phyloP scores from a whole-genome alignment of 1,140 invertebrate genomes.

The Chrysoperla carnea region DNA sequence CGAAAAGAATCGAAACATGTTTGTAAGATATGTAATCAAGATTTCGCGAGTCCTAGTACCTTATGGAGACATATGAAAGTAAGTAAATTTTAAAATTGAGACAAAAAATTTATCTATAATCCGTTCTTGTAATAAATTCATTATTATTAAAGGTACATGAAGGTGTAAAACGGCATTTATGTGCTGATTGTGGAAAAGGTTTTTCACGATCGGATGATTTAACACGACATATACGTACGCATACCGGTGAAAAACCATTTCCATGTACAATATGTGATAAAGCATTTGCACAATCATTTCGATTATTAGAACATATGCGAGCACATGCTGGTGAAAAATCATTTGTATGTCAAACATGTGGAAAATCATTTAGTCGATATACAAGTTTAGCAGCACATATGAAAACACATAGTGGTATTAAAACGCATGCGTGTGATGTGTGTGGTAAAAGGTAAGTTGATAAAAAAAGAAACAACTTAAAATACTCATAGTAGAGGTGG shows the following conservation, averaged over 20 bases:
- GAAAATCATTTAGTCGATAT: slow-evolving; percentile 22
- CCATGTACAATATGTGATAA: slow-evolving; percentile 35
- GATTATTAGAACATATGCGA: slow-evolving; percentile 37
- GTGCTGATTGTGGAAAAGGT: slow-evolving; percentile 34
- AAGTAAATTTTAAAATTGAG: neutral
- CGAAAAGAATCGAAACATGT: slow-evolving; percentile 13
- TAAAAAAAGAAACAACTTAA: no score
- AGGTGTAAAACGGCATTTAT: slow-evolving; percentile 36
- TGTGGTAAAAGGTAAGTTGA: slow-evolving; percentile 18
- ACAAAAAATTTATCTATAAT: no score
- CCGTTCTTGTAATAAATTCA: no score
- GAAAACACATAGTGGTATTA: slow-evolving; percentile 20
- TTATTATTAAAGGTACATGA: slow-evolving; percentile 11
- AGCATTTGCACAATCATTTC: slow-evolving; percentile 18
- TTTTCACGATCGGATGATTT: slow-evolving; percentile 27
- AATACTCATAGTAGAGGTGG: no score
- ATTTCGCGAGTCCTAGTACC: slow-evolving; percentile 25
- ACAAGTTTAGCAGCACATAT: slow-evolving; percentile 21
- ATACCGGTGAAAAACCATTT: slow-evolving; percentile 37
- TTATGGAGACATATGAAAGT: slow-evolving; percentile 22
- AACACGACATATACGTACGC: slow-evolving; percentile 29
- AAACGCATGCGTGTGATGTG: slow-evolving; percentile 17
- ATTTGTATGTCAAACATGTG: slow-evolving; percentile 35
- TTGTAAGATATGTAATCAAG: slow-evolving; percentile 25
- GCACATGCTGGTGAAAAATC: slow-evolving; percentile 41